Base-by-base conservation (phyloP, 1,140 invertebrate genomes). In the Centruroides sculpturatus region DNA sequence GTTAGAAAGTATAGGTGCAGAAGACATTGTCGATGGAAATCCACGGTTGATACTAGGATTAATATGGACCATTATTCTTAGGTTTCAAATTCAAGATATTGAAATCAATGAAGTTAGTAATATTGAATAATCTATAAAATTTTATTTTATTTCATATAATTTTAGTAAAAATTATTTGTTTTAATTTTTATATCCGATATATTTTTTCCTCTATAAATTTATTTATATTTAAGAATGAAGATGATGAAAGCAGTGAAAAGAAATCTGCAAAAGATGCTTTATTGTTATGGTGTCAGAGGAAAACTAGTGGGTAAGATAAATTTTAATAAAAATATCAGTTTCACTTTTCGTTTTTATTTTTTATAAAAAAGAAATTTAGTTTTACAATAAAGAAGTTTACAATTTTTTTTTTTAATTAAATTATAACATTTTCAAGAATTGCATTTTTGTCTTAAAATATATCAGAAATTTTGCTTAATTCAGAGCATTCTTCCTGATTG, bases 11-110 rank as follows among this genome's bases (percentile, higher is more conserved):
- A 99, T 99, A 71, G 96, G 95, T 67, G 93, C 96, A 47, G 94
- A 98, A 77, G 96, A 99, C 74, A 98, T 99, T 68, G 92, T 98
- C 35, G 96, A 99, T 76, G 92, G 95, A 49, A 98, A 98, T 77
- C 77, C 78, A 9, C 81, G 92, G 56, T 79, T 99, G 49, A 99
- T 98, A 70, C 82, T 99, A 51, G 96, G 96, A 70, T 80, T 99
- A 10, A 97, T 99, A 66, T 99, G 96, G 95, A 97, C 92, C 34
- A 96, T 98, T 67, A 98, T 98, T 76, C 78, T 98, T 58, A 79
- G 93, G 51, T 76, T 77, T 67, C 71, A 72, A 63, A 96, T 96
- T 68, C 94, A 98, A 77, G 94, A 98, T 79, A 98, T 98, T 71
- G 92, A 95, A 78, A 69, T 69, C 59, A 59, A 67, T 52, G 58